Base-by-base conservation (phyloP, 2,113 vertebrate species). In the Rhinoptilus africanus region DNA sequence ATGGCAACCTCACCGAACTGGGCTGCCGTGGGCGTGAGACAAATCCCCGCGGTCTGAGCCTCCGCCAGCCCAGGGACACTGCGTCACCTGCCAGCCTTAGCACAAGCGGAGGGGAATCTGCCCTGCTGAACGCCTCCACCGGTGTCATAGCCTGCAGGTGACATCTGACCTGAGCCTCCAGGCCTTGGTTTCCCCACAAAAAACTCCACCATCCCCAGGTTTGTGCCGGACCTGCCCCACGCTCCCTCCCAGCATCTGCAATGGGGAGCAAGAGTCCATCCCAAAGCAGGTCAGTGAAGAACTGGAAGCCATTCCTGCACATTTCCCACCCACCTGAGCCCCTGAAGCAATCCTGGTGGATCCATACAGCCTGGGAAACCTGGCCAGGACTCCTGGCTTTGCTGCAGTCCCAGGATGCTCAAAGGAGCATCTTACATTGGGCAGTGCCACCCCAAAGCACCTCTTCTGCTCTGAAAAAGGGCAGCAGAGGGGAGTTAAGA, bases 271-370 rank as follows among this genome's bases (percentile, higher is more conserved):
- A 50, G 34, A 66, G 8, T 32, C 47, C 5, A 2, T 11, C 12
- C 39, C 56, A 16, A 16, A 4, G 14, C 32, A 28, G 62, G 6
- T 9, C 16, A 9, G 39, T 26, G 62, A 7, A 41, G 62, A 24
- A 6, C 0, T 2, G 1, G 0, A 17, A 50, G n/a, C 0, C 2
- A 6, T 27, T 15, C 35, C 35, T 21, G 27, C 27, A 7, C 21
- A 1, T 22, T 18, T 21, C 18, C 50, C 59, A 9, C 0, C 59
- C 37, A 11, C 14, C 28, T 19, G 18, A 28, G 41, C 8, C 18
- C 41, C 60, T 34, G 34, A 22, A 20, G 20, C 0, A 10, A 4
- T 17, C 22, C 62, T 13, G 41, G 11, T 4, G 60, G 21, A 5
- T 32, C 57, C 5, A 4, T 0, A 5, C 5, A 15, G 74, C 35